A percentile compares a stretch with the other conserved stretches of the same genome.
Conservation (phyloP, 1,140 invertebrate species). For the Drosophila murphyi region DNA sequence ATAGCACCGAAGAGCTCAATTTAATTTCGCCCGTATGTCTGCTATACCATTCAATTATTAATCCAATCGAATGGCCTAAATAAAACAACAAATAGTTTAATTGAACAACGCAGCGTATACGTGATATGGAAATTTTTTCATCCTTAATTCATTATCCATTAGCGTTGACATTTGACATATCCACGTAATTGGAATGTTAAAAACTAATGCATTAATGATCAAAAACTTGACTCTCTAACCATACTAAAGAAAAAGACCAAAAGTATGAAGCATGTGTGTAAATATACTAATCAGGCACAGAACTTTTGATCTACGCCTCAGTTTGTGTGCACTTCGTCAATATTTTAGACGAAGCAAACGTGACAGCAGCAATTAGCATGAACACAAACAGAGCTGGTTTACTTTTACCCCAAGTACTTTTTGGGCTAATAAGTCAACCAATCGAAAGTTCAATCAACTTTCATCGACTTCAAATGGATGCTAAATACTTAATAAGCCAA, state of each 20-base stretch:
- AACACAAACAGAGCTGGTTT: conserved; percentile 4
- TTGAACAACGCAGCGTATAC: conserved; percentile 40
- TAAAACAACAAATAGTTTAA: conserved; percentile 42
- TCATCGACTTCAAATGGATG: conserved; percentile 12
- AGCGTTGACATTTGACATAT: conserved; percentile 67
- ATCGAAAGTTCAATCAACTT: conserved; percentile 71
- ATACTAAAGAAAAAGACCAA: conserved; percentile 4
- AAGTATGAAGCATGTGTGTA: conserved; percentile 10
- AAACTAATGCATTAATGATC: conserved; percentile 64
- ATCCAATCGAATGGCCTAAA: background rate
- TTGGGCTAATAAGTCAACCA: background rate
- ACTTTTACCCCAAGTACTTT: background rate
- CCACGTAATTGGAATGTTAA: conserved; percentile 59
- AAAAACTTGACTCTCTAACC: conserved; percentile 3
- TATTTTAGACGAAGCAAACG: conserved; percentile 55
- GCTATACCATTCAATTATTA: conserved; percentile 13
- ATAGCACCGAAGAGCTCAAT: conserved; percentile 2
- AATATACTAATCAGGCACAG: conserved; percentile 60
- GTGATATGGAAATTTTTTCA: conserved; percentile 14
- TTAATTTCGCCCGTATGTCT: conserved; percentile 11
- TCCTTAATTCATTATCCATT: background rate
- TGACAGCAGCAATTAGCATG: conserved; percentile 40
- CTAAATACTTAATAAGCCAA: conserved; percentile 56
- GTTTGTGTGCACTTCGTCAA: conserved; percentile 63
- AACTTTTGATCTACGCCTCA: conserved; percentile 19